Evolutionary conservation across 2,113 vertebrate genomes (phyloP), one percentile per base, ranked within the genome.

Genomic region (Centrocercus urophasianus): DNA sequence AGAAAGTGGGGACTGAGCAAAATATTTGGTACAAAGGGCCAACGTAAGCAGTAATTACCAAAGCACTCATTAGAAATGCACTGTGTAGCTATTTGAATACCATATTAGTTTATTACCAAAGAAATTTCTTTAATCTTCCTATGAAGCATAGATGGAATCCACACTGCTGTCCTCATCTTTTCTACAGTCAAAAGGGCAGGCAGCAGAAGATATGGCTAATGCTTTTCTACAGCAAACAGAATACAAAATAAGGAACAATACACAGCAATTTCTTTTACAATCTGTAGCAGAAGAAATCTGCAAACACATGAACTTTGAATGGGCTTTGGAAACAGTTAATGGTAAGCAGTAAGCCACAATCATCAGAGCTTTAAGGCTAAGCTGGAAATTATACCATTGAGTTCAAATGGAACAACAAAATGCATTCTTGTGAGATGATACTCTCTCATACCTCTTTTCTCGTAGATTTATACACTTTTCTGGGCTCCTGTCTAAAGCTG

Each of bases 251-350:
- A 60, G n/a, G 38, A 20, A 87, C 84, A 91, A 82, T 40, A 90
- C 27, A 15, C 10, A 73, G 43, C 6, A 85, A 24, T 90, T 72
- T 73, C 60, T 81, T 93, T 89, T 93, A 76, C 89, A 81, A 21
- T 90, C 77, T 93, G 71, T 66, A 90, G 92, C 57, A 95, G 84
- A 96, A 85, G 24, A 14, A 87, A 34, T 74, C 82, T 94, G 83
- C 52, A 56, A 89, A 50, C 66, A 61, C n/a, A 57, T 17, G 40
- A 47, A 13, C 72, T 96, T 92, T 2, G 0, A 92, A 89, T 14
- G 65, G n/a, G 16, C 71, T 92, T 96, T 83, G 38, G 64, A 94
- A 78, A 73, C 22, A 87, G 59, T 34, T 87, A 82, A 84, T 66
- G 52, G 36, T 61, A 61, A 45, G 52, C 77, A 96, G 78, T 57